These are phyloP conservation scores for Synanceia verrucosa DNA, from an alignment of 2,797 vertebrate species.

Conservation along the genomic window DNA sequence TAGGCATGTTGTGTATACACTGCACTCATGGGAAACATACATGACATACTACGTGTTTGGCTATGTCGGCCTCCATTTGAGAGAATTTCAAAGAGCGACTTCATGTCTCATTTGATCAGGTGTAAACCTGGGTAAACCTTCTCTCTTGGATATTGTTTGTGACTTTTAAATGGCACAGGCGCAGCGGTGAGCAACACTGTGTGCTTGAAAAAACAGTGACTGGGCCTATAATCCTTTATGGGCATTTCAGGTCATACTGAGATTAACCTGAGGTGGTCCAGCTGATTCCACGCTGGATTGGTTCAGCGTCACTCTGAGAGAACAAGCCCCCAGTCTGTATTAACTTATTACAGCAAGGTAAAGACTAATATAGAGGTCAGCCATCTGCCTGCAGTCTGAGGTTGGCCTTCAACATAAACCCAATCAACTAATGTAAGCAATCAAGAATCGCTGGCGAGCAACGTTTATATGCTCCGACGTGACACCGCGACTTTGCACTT, in stretches of 20 bases:
- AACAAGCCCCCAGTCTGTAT: conserved; percentile 51
- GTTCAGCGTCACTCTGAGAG: conserved; percentile 44
- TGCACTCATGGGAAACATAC: background rate
- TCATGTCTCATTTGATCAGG: background rate
- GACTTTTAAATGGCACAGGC: conserved; percentile 52
- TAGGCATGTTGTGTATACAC: background rate
- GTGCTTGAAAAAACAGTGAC: conserved; percentile 65
- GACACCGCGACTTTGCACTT: background rate
- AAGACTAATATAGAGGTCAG: conserved; percentile 53
- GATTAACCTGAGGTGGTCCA: conserved; percentile 84
- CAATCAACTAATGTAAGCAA: conserved; percentile 41
- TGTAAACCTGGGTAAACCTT: conserved; percentile 15
- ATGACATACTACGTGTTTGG: background rate
- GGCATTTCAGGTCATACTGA: conserved; percentile 71
- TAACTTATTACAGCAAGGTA: conserved; percentile 57
- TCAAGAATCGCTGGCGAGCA: background rate
- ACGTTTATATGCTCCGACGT: background rate
- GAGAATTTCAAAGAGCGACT: background rate
- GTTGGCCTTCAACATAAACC: conserved; percentile 22
- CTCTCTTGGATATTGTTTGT: conserved; percentile 35
- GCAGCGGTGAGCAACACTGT: conserved; percentile 52
- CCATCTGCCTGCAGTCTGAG: conserved; percentile 53
- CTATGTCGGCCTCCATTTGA: background rate
- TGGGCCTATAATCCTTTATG: conserved; percentile 73
- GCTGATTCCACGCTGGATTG: conserved; percentile 68